Evolutionary conservation across 2,888 invertebrate genomes (phyloP).

Genomic region (Andrena fulva): DNA sequence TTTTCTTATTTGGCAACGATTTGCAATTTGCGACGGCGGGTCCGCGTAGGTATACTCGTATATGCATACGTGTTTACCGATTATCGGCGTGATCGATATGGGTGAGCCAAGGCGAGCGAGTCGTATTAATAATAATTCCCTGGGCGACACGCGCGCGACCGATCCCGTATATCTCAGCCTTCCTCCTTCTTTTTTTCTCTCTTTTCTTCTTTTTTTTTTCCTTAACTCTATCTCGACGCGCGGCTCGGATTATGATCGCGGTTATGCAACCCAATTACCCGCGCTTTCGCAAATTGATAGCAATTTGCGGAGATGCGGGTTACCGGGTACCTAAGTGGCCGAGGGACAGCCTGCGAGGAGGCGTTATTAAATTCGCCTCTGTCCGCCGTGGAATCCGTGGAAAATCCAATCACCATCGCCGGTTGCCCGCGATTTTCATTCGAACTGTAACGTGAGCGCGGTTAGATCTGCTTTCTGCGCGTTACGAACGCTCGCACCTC

Average conservation of each 20-base stretch:
- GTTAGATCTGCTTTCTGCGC: constrained; percentile 5
- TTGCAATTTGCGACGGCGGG: constrained; percentile 46
- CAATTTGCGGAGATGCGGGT: constrained; percentile 59
- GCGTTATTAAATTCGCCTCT: constrained; percentile 21
- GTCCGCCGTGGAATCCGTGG: constrained; percentile 1
- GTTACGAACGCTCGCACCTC: not conserved
- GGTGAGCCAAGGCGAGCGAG: constrained; percentile 82
- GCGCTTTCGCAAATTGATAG: constrained; percentile 67
- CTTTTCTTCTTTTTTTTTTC: not conserved
- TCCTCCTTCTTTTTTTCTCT: constrained; percentile 24
- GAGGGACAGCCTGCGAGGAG: not conserved
- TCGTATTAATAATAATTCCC: constrained; percentile 84
- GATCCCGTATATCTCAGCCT: constrained; percentile 85
- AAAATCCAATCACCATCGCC: constrained; percentile 9
- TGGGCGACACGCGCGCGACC: constrained; percentile 91
- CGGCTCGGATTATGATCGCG: constrained; percentile 71
- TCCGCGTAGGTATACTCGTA: constrained; percentile 55
- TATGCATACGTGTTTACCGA: constrained; percentile 76
- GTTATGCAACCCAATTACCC: constrained; percentile 79
- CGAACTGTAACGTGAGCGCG: no score
- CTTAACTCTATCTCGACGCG: constrained; percentile 38
- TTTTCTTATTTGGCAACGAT: constrained; percentile 67
- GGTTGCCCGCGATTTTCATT: not conserved
- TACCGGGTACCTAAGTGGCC: constrained; percentile 16
- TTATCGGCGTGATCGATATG: constrained; percentile 80